Conservation (phyloP, 1,140 invertebrate species). For the Stratiolaelaps scimitus region DNA sequence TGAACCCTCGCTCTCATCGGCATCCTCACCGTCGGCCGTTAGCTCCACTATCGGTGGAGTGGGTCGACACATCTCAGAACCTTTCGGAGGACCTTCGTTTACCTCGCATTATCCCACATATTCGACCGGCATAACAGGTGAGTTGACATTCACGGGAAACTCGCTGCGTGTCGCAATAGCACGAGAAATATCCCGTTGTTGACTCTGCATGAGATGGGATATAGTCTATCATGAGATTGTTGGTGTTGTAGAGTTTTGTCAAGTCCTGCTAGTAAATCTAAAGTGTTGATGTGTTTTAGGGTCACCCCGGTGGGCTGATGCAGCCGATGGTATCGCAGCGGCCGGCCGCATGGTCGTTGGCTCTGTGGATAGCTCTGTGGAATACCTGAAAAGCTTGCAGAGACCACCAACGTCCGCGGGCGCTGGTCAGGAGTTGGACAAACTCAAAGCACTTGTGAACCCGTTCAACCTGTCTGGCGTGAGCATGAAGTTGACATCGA, state of each 20-base stretch:
- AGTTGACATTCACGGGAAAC: no score
- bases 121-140: no score
- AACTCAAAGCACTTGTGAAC: constrained; percentile 53
- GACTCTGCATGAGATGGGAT: no score
- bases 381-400: constrained; percentile 15
- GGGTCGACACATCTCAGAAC: no score
- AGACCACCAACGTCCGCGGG: background rate
- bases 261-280: no score
- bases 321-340: background rate
- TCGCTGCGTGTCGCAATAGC: no score
- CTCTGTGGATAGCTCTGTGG: constrained; percentile 5
- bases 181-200: no score
- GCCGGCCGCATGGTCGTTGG: background rate
- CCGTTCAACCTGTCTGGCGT: constrained; percentile 95
- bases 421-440: background rate
- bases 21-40: background rate
- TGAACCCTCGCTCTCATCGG: constrained; percentile 12
- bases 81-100: no score
- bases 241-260: no score
- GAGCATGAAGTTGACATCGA: constrained; percentile 89
- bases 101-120: no score
- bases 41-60: no score
- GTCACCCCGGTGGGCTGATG: background rate
- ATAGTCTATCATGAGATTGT: no score
- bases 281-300: background rate